Percentiles rank a stretch among this genome's conserved stretches.
phyloP scores from a whole-genome alignment of 1,140 invertebrate genomes.

The Chlorops oryzae region DNA sequence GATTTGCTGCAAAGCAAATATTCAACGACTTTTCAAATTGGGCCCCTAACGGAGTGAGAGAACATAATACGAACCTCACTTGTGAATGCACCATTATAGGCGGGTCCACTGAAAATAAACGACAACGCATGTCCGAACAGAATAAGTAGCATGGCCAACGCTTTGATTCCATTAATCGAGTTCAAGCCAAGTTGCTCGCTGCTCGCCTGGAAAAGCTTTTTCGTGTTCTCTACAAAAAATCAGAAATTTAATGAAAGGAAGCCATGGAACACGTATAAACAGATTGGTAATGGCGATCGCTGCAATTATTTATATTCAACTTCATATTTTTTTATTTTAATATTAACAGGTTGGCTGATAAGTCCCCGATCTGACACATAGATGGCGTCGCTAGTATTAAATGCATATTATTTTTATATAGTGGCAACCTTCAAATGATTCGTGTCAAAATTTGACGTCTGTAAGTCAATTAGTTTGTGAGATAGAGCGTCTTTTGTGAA shows the following conservation, averaged over 20 bases:
- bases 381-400: no score
- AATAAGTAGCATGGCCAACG: constrained; percentile 59
- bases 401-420: no score
- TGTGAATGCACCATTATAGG: constrained; percentile 57
- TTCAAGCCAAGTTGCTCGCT: constrained; percentile 56
- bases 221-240: constrained; percentile 56
- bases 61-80: constrained; percentile 51
- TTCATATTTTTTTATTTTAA: no score
- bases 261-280: no score
- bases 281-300: not conserved
- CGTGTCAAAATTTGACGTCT: no score
- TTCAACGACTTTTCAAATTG: not conserved
- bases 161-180: constrained; percentile 60
- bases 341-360: no score
- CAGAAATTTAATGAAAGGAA: constrained; percentile 53
- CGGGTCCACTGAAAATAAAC: constrained; percentile 59
- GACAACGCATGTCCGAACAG: constrained; percentile 58
- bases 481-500: no score
- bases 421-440: no score
- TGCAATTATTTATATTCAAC: no score
- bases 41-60: not conserved
- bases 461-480: no score
- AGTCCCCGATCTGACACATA: no score
- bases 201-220: constrained; percentile 50
- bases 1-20: constrained; percentile 13